Base-by-base conservation (phyloP, 2,113 vertebrate species). In the Salvelinus sp. region DNA sequence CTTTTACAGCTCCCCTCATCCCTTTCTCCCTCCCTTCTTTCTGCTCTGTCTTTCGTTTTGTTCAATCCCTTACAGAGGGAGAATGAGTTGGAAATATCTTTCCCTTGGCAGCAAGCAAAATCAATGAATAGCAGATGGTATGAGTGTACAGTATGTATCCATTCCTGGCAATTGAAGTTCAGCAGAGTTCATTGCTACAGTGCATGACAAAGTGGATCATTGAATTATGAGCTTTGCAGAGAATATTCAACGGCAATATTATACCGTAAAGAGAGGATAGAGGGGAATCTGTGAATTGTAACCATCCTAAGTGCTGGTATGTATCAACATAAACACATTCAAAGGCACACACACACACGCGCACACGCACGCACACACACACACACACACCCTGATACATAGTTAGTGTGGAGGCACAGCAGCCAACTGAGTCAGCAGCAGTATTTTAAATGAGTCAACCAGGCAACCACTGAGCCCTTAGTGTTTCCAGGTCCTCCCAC, bases 1-100 rank as follows among this genome's bases (percentile, higher is more conserved):
- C 68, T 79, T 82, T 87, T 74, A 80, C 65, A 72, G 72, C 67
- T 75, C 81, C 62, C 64, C 74, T 77, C 67, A 38, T 69, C 67
- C 38, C 74, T 72, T 80, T 85, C 79, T 70, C 82, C 86, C 78
- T 85, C 82, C 86, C 78, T 84, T 81, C 80, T 50, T 85, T 82
- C 80, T 50, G 23, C 23, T 48, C 20, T 27, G 83, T 78, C 69
- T 70, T 80, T 85, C 78, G 73, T 22, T 65, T 79, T 73, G 44
- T 73, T 67, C 57, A 38, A 30, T 66, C 72, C 72, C 65, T 20
- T 77, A 68, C 76, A 48, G 67, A 57, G n/a, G 25, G 72, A 47
- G 69, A 79, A 75, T 77, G 25, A 62, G 30, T 67, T 67, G 63
- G 5, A 81, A 38, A 58, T 76, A 70, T 38, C 5, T 25, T 25